Evolutionary conservation across 64 coral and sea anemone genomes (phyloP), one percentile per base, ranked within the genome.

Genomic region (Pachyseris speciosa): DNA sequence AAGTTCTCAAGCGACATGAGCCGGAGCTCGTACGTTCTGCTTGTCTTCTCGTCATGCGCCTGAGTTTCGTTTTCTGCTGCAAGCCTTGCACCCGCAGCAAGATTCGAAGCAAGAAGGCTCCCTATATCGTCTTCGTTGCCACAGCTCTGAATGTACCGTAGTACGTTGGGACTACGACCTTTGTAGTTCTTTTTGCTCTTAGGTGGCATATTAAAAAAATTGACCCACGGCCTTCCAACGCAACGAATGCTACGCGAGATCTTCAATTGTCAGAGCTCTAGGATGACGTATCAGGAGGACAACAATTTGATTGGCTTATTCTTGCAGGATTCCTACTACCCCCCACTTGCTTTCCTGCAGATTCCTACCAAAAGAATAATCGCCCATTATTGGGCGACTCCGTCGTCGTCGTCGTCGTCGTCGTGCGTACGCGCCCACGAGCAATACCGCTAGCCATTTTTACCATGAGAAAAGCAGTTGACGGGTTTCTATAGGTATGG

Each of bases 1-100:
- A 93, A 93, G 9, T 93, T 15, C 37, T 93, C 59, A 6, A 93
- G 22, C 3, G 53, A 15, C 5, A 93, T 93, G 22, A 93, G 91
- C 2, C 83, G 83, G 19, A 92, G 55, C 68, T 92, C 90, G 25
- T 92, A 92, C 0, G 59, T 87, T 1, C 91, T 38, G 0, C 2
- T 17, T 3, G 83, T 87, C 9, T 66, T 87, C 16, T 55, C 43
- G 22, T 78, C 74, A 3, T 51, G 71, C 2, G 61, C 53, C 7
- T 78, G 31, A 1, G 4, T 34, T 32, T 73, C 67, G 26, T 93
- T 93, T 60, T 93, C 37, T n/a, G n/a, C n/a, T n/a, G n/a, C n/a
- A n/a, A n/a, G n/a, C n/a, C n/a, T n/a, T n/a, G n/a, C n/a, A n/a
- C 91, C 83, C 7, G 70, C 91, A 24, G 83, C 81, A 64, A 86